These are phyloP conservation scores for Urosaurus nigricauda DNA, from an alignment of 2,797 vertebrate genomes.

Conservation along the genomic window DNA sequence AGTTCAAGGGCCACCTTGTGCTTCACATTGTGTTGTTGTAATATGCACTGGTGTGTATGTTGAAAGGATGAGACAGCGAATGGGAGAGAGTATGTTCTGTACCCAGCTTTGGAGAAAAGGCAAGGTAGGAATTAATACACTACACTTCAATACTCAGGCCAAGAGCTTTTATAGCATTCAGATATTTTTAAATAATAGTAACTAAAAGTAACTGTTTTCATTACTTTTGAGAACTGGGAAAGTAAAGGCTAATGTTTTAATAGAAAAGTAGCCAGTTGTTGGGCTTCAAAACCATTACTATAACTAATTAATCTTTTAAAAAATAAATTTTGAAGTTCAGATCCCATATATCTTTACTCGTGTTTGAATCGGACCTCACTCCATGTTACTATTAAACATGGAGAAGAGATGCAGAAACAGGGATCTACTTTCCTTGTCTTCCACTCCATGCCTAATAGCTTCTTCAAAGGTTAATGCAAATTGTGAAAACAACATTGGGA, in stretches of 20 bases:
- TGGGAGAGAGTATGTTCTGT: not conserved
- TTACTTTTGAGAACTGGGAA: not conserved
- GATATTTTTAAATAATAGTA: not conserved
- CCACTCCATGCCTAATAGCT: too few species aligned
- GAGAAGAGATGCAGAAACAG: not conserved
- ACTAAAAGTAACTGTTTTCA: not conserved
- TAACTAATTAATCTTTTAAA: not conserved
- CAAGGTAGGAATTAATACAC: too few species aligned
- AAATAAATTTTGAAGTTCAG: not conserved
- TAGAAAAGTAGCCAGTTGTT: not conserved
- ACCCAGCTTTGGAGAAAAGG: not conserved
- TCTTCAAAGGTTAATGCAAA: too few species aligned
- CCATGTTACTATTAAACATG: not conserved
- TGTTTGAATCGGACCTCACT: not conserved
- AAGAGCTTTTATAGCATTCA: too few species aligned
- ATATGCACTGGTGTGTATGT: not conserved
- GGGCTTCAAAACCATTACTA: not conserved
- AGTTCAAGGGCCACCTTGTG: not conserved
- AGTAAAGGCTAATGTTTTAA: not conserved
- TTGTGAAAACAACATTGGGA: too few species aligned
- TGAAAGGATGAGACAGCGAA: not conserved
- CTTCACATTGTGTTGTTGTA: too few species aligned
- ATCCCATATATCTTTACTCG: not conserved
- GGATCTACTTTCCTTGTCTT: too few species aligned
- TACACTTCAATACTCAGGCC: too few species aligned